Base-by-base conservation (phyloP, 2,113 vertebrate genomes). In the Eurystomus gularis region DNA sequence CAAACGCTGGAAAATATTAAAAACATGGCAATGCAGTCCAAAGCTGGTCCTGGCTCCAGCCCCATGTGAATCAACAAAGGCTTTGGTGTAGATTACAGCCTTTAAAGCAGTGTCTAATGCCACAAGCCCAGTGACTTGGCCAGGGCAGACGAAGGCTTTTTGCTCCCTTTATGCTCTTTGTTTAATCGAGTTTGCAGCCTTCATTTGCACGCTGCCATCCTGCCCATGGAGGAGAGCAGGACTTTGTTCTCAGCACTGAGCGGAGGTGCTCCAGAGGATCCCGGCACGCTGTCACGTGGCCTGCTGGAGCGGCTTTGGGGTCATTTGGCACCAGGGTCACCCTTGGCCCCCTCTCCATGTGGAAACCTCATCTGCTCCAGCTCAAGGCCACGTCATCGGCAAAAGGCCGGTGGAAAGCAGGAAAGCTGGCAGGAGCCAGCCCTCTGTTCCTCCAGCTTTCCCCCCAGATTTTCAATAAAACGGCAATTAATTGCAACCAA, bases 51-150 rank as follows among this genome's bases (percentile, higher is more conserved):
- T 96, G 95, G 95, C 96, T 93, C 64, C 2, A 0, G 76, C 88
- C 93, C 64, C 88, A 54, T 11, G 60, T 7, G 62, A 82, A 89
- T 84, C 76, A 69, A n/a, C 25, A 20, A 72, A 66, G 72, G 61
- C 90, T 94, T 71, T 94, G 88, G 94, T 93, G 91, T 92, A 68
- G 61, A 86, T 93, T 96, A 91, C 94, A 94, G 83, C 73, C 76
- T 92, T 49, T 75, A 88, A 86, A 92, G 71, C 80, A 68, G 60
- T 23, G 89, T 73, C 73, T 81, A 90, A 75, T 61, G 88, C 69
- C 96, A 92, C 94, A 70, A 78, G 88, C 72, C 72, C 81, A 35
- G 64, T 1, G 25, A 24, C 64, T 92, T 91, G 82, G 92, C 83
- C 55, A 5, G 0, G 69, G 77, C 95, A 89, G 76, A 52, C 0